Evolutionary conservation across 2,888 invertebrate species (phyloP).

Genomic region (Drepana falcataria): DNA sequence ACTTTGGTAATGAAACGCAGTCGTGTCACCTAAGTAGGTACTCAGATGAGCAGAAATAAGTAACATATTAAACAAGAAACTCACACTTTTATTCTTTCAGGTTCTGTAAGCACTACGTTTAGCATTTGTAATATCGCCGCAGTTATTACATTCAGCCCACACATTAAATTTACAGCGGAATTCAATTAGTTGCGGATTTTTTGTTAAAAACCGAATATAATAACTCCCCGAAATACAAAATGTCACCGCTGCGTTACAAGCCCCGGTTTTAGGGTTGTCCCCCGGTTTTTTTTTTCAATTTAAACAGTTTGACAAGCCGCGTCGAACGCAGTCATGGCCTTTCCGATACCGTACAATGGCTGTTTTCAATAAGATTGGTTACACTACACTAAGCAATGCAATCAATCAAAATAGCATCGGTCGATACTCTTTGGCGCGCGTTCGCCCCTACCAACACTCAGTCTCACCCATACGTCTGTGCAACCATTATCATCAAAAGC

Average conservation of each 20-base stretch:
- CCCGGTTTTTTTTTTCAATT: conserved; percentile 69
- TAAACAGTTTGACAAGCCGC: conserved; percentile 74
- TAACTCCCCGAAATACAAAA: conserved; percentile 65
- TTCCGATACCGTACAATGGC: conserved; percentile 65
- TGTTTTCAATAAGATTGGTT: conserved; percentile 78
- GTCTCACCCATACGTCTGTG: conserved; percentile 29
- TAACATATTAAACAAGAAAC: too few species aligned
- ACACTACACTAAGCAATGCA: conserved; percentile 78
- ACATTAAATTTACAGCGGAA: conserved; percentile 7
- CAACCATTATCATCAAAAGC: not conserved
- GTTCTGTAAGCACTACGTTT: not conserved
- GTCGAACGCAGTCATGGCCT: conserved; percentile 69
- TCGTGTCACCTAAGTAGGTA: too few species aligned
- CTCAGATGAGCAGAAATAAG: not conserved
- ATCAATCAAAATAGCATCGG: conserved; percentile 77
- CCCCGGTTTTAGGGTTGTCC: conserved; percentile 65
- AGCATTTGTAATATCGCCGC: not conserved
- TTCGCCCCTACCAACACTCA: conserved; percentile 42
- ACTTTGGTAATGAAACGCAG: too few species aligned
- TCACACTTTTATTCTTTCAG: too few species aligned
- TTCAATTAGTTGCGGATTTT: conserved; percentile 25
- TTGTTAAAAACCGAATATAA: conserved; percentile 39
- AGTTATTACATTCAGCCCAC: not conserved
- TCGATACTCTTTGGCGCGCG: conserved; percentile 61
- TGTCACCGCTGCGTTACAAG: conserved; percentile 58